Percentiles rank a stretch among this genome's conserved stretches.
Conservation (phyloP, 2,797 vertebrate genomes). For the Myotis vivesi region DNA sequence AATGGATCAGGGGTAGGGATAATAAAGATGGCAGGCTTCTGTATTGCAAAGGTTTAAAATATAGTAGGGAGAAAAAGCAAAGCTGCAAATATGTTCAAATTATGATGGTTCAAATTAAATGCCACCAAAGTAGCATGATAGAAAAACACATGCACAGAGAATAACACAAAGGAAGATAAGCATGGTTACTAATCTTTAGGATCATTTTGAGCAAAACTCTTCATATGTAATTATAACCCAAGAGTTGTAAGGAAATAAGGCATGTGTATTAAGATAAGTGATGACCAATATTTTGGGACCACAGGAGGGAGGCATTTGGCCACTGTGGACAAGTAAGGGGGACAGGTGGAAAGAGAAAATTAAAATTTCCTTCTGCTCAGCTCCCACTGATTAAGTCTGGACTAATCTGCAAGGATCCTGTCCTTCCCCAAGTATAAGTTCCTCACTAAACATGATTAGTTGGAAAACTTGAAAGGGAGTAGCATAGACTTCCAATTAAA, state of each 20-base stretch:
- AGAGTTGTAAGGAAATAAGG: neutral
- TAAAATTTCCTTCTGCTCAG: neutral
- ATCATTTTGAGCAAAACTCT: conserved; percentile 2
- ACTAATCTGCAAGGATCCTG: neutral
- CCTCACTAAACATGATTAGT: neutral
- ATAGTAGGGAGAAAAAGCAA: conserved; percentile 6
- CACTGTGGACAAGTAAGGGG: neutral
- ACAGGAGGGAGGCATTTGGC: neutral
- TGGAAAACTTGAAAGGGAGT: conserved; percentile 48
- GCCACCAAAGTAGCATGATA: neutral
- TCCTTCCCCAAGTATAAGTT: neutral
- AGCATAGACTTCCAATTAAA: conserved; percentile 23
- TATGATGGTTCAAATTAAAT: conserved; percentile 2
- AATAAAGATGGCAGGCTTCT: neutral
- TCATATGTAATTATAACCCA: neutral
- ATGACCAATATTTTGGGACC: neutral
- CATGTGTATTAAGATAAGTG: neutral
- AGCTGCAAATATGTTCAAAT: neutral
- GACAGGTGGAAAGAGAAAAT: neutral
- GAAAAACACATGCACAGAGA: neutral
- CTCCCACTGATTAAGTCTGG: neutral
- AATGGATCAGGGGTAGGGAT: neutral
- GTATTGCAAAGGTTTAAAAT: neutral
- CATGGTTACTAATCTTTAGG: neutral
- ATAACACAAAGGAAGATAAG: neutral